These are phyloP conservation scores for Drepana arcuata DNA, from an alignment of 1,140 invertebrate genomes.

Conservation along the genomic window DNA sequence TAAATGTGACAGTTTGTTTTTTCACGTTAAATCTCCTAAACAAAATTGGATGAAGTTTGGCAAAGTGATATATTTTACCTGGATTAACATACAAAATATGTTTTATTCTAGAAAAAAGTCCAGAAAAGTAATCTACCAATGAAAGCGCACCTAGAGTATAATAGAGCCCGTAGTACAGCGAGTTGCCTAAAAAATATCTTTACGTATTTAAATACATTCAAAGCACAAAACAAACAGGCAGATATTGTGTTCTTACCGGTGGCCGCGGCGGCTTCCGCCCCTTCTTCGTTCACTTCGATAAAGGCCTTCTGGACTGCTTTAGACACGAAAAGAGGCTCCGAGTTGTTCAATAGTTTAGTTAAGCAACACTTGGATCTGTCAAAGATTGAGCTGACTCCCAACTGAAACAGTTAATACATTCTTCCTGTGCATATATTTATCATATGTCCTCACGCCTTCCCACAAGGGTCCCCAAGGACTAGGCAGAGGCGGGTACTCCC, in stretches of 20 bases:
- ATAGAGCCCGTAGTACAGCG: too few species aligned
- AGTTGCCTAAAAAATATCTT: neutral
- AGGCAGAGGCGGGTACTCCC: too few species aligned
- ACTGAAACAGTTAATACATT: constrained; percentile 43
- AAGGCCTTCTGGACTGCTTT: constrained; percentile 56
- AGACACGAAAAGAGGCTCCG: constrained; percentile 38
- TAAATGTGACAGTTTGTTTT: too few species aligned
- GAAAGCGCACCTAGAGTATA: too few species aligned
- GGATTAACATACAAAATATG: neutral
- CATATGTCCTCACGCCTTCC: too few species aligned
- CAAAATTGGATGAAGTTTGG: too few species aligned
- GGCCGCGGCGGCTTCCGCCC: constrained; percentile 52
- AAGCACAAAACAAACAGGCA: neutral
- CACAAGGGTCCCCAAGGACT: too few species aligned
- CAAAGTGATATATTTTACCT: too few species aligned
- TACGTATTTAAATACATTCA: neutral
- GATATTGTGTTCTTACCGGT: constrained; percentile 30
- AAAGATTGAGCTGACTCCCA: constrained; percentile 49
- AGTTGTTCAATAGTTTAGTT: constrained; percentile 34
- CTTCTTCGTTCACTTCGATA: constrained; percentile 58
- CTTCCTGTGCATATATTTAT: too few species aligned
- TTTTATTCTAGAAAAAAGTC: neutral
- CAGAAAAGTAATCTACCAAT: too few species aligned
- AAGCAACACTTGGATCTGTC: constrained; percentile 28
- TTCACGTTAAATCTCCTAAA: too few species aligned